These are phyloP conservation scores for Sminthurides bifidus DNA, from an alignment of 1,140 invertebrate species.

Conservation along the genomic window DNA sequence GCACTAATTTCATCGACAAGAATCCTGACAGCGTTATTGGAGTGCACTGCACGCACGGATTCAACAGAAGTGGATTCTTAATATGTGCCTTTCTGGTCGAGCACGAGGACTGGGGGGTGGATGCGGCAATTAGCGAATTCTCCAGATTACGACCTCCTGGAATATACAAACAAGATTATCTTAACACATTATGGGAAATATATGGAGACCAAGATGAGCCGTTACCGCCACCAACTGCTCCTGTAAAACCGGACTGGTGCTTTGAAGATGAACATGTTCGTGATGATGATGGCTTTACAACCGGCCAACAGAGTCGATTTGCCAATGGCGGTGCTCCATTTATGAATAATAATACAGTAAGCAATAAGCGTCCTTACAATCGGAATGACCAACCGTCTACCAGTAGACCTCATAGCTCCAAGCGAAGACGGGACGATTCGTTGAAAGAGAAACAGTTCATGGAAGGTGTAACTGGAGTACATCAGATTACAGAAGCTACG, in stretches of 20 bases:
- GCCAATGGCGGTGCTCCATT: no score
- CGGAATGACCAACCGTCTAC: not conserved
- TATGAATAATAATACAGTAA: not conserved
- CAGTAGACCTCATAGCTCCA: not conserved
- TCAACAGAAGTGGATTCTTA: conserved; percentile 89
- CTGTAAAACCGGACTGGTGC: conserved; percentile 71
- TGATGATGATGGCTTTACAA: conserved; percentile 28
- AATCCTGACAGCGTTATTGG: conserved; percentile 67
- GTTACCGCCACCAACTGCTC: conserved; percentile 46
- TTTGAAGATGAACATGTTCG: conserved; percentile 35
- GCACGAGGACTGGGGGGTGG: conserved; percentile 59
- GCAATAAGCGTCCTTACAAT: conserved; percentile 9
- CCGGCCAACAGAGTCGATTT: no score
- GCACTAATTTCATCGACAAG: conserved; percentile 62
- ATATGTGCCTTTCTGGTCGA: conserved; percentile 83
- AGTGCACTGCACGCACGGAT: conserved; percentile 98
- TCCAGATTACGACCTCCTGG: conserved; percentile 47
- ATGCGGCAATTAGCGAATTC: conserved; percentile 68
- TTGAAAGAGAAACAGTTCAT: conserved; percentile 59
- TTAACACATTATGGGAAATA: conserved; percentile 46
- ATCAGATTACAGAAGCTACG: conserved; percentile 46
- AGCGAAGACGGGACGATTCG: conserved; percentile 24
- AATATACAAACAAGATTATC: conserved; percentile 58
- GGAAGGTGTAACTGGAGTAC: conserved; percentile 64
- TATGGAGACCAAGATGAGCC: conserved; percentile 66